These are phyloP conservation scores for Euglossa dilemma DNA, from an alignment of 1,140 invertebrate species.

Conservation along the genomic window DNA sequence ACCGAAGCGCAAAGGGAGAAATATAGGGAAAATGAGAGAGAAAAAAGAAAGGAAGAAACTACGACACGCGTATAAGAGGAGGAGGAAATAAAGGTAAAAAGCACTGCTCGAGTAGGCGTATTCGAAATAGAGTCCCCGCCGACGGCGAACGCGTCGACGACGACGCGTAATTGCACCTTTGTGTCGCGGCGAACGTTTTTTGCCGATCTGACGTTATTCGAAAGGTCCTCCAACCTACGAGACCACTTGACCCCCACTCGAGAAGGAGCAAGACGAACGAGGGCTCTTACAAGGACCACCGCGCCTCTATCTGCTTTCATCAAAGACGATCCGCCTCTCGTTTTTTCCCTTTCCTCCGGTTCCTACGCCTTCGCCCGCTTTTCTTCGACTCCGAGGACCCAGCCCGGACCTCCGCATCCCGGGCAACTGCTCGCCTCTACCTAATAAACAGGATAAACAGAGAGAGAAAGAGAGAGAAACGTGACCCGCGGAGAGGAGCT, in stretches of 20 bases:
- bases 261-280: constrained; percentile 55
- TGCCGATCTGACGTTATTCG: constrained; percentile 67
- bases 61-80: no score
- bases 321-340: constrained; percentile 65
- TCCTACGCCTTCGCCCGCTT: constrained; percentile 20
- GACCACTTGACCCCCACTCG: constrained; percentile 57
- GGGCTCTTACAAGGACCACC: constrained; percentile 47
- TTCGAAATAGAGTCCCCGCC: background rate
- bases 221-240: constrained; percentile 55
- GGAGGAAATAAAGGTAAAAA: background rate
- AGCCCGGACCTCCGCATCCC: constrained; percentile 49
- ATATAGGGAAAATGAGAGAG: background rate
- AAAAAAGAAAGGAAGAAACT: background rate
- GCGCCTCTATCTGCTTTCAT: constrained; percentile 64
- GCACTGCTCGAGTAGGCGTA: background rate
- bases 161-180: constrained; percentile 55
- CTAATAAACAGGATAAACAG: constrained; percentile 74
- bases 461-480: constrained; percentile 66
- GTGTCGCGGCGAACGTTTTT: constrained; percentile 52
- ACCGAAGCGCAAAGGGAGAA: background rate
- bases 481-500: constrained; percentile 55
- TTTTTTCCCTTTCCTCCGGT: background rate
- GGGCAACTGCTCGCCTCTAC: constrained; percentile 52
- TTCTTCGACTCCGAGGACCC: constrained; percentile 9
- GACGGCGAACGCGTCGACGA: constrained; percentile 27